A percentile compares a stretch with the other conserved stretches of the same genome.
Evolutionary conservation across 2,113 vertebrate genomes (phyloP).

Genomic region (Rafetus swinhoei): DNA sequence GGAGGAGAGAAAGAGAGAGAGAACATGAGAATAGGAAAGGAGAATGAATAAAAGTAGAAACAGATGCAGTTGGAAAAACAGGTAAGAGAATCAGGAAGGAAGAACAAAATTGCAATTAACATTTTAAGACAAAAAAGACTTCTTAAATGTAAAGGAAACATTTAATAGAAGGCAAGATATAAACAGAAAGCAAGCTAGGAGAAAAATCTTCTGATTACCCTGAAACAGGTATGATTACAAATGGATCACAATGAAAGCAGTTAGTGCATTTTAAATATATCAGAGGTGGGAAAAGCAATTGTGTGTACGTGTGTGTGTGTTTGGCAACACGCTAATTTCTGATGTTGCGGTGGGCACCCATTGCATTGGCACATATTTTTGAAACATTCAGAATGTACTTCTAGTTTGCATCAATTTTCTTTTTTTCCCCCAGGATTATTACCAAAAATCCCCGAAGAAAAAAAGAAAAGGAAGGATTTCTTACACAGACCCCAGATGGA

Average conservation of each 20-base stretch:
- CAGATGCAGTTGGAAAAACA: not conserved
- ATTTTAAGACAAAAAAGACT: conserved; percentile 14
- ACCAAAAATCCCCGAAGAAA: not conserved
- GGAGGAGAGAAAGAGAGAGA: not conserved
- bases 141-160: not conserved
- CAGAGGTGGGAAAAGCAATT: not conserved
- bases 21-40: not conserved
- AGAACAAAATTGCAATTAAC: not conserved
- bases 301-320: not conserved
- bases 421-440: not conserved
- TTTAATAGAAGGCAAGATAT: not conserved
- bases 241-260: not conserved
- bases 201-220: rapidly evolving
- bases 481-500: not conserved
- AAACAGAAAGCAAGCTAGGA: not conserved
- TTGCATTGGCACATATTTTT: not conserved
- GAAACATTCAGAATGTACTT: not conserved
- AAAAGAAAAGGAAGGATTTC: not conserved
- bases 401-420: not conserved
- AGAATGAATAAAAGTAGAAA: conserved; percentile 1
- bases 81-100: conserved; percentile 13
- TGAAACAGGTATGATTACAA: not conserved
- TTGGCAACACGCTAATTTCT: not conserved
- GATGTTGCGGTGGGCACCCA: not conserved
- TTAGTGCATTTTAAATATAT: not conserved